Conservation (phyloP, 2,797 vertebrate species). For the Lagodon rhomboides region DNA sequence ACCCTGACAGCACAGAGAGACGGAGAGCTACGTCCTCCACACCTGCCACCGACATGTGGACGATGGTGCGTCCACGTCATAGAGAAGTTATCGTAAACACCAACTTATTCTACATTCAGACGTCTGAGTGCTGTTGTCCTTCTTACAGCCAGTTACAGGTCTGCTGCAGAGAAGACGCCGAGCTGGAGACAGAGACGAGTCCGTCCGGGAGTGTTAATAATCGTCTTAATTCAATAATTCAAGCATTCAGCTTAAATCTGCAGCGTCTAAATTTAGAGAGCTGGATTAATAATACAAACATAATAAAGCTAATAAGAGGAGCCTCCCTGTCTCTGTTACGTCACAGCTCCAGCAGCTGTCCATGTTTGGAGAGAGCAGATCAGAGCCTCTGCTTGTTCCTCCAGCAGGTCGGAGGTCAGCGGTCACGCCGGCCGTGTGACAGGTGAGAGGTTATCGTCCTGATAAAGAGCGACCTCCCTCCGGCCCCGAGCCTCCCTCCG, state of each 20-base stretch:
- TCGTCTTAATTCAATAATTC: no score
- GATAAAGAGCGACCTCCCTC: conserved; percentile 38
- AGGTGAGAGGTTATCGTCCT: conserved; percentile 56
- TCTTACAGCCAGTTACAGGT: no score
- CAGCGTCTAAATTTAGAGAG: no score
- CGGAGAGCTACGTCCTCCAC: background rate
- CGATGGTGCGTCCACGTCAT: background rate
- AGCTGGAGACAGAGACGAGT: no score
- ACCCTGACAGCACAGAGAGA: background rate
- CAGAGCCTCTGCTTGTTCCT: background rate
- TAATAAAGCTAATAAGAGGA: no score
- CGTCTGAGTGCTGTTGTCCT: no score
- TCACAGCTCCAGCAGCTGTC: background rate
- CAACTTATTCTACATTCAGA: background rate
- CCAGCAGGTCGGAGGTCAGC: conserved; percentile 21
- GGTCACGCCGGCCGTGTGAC: background rate
- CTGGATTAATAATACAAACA: no score
- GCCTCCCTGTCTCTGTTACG: background rate
- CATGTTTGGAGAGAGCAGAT: conserved; percentile 13
- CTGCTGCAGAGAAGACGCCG: no score
- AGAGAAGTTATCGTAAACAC: background rate
- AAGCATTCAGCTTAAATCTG: no score
- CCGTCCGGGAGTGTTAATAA: no score
- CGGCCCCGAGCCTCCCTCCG: conserved; percentile 10
- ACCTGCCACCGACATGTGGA: background rate